phyloP scores from a whole-genome alignment of 2,113 vertebrate genomes.

The Oriolus oriolus region DNA sequence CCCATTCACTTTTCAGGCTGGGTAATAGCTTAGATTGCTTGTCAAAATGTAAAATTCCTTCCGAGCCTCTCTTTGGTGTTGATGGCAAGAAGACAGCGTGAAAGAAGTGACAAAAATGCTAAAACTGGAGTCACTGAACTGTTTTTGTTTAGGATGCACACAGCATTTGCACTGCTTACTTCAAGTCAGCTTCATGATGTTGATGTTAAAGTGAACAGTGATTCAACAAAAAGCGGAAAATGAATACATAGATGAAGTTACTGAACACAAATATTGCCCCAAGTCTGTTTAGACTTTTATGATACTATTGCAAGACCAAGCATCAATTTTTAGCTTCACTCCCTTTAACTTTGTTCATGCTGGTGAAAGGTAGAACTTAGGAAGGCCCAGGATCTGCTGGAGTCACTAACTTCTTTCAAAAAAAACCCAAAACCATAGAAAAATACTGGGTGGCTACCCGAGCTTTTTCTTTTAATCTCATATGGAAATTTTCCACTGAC shows the following conservation, averaged over 20 bases:
- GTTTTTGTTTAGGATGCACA: not conserved
- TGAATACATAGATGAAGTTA: not conserved
- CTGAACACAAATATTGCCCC: not conserved
- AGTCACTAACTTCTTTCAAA: not conserved
- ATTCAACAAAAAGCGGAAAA: not conserved
- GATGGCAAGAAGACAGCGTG: not conserved
- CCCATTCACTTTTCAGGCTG: not conserved
- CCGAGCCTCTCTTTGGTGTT: not conserved
- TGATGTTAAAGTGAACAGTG: not conserved
- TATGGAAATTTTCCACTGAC: not conserved
- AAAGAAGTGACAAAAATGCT: not conserved
- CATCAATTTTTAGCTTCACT: not conserved
- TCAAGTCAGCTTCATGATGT: not conserved
- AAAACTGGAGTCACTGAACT: not conserved
- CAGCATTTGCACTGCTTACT: not conserved
- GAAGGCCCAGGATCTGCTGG: not conserved
- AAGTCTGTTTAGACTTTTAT: not conserved
- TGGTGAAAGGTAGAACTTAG: not conserved
- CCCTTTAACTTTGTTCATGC: not conserved
- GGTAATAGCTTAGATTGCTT: not conserved
- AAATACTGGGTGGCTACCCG: not conserved
- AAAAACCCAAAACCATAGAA: not conserved
- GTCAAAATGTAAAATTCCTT: not conserved
- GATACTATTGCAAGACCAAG: not conserved
- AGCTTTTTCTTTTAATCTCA: not conserved